Evolutionary conservation across 64 coral and sea anemone species (phyloP).

Genomic region (Pachyseris speciosa): DNA sequence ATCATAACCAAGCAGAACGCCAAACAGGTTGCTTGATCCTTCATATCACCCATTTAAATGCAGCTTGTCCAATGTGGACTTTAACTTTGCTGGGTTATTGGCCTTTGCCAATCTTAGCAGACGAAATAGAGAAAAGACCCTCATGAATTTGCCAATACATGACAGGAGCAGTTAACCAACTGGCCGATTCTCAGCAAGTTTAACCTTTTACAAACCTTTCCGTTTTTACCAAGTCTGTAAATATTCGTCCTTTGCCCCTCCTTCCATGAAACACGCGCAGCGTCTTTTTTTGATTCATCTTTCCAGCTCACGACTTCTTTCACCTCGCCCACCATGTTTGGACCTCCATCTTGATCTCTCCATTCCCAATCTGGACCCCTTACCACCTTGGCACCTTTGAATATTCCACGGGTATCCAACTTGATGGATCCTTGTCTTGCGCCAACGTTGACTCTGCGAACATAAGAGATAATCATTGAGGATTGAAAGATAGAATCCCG

Average conservation of each 20-base stretch:
- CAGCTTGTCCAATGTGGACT: too few species aligned
- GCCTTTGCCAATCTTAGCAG: too few species aligned
- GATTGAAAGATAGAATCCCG: too few species aligned
- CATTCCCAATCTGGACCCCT: slow-evolving; percentile 73
- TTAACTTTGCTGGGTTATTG: too few species aligned
- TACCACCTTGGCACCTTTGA: slow-evolving; percentile 59
- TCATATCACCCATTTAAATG: too few species aligned
- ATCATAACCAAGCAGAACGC: too few species aligned
- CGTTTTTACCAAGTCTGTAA: slow-evolving; percentile 69
- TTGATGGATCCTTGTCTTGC: slow-evolving; percentile 63
- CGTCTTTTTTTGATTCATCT: not conserved
- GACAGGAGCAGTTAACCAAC: too few species aligned
- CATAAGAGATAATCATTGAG: not conserved
- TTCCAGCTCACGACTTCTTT: slow-evolving; percentile 31
- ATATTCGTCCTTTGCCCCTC: not conserved
- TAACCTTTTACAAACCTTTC: slow-evolving; percentile 63
- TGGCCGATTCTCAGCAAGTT: too few species aligned
- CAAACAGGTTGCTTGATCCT: too few species aligned
- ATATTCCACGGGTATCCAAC: slow-evolving; percentile 47
- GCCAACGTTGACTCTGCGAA: slow-evolving; percentile 38
- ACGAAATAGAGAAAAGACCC: too few species aligned
- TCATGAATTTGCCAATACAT: too few species aligned
- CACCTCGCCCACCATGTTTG: slow-evolving; percentile 48
- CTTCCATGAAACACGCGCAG: slow-evolving; percentile 57
- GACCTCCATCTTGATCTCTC: slow-evolving; percentile 55